A percentile compares a stretch with the other conserved stretches of the same genome.
These are phyloP conservation scores for Tetramorium simillimum DNA, from an alignment of 1,140 invertebrate genomes.

Conservation along the genomic window DNA sequence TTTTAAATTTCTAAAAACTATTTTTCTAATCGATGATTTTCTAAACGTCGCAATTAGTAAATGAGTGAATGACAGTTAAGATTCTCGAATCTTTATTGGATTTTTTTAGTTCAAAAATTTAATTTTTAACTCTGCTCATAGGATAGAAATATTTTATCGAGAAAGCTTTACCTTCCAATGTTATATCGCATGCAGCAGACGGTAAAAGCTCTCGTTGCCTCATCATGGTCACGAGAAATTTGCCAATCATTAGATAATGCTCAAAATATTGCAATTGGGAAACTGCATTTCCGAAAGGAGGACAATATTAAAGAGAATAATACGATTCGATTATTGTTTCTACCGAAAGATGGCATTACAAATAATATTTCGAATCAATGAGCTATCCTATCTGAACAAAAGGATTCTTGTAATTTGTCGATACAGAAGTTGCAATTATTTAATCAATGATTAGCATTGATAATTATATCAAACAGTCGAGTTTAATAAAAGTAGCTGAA, in stretches of 20 bases:
- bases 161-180: not conserved
- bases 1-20: not conserved
- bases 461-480: not conserved
- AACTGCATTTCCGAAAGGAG: constrained; percentile 11
- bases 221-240: not conserved
- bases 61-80: not conserved
- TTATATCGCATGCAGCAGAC: not conserved
- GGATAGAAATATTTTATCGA: not conserved
- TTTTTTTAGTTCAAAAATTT: not conserved
- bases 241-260: not conserved
- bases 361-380: not conserved
- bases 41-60: not conserved
- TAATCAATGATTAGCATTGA: not conserved
- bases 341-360: constrained; percentile 5
- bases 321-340: not conserved
- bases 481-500: constrained; percentile 25
- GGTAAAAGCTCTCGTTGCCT: constrained; percentile 17
- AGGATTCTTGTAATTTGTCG: not conserved
- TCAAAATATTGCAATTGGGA: not conserved
- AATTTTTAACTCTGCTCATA: not conserved
- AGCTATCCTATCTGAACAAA: not conserved
- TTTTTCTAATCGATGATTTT: not conserved
- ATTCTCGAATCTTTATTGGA: not conserved
- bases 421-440: not conserved
- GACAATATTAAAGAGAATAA: not conserved